Evolutionary conservation across 2,888 invertebrate species (phyloP), one percentile per base, ranked within the genome.

Genomic region (Cecidostiba fungosa): DNA sequence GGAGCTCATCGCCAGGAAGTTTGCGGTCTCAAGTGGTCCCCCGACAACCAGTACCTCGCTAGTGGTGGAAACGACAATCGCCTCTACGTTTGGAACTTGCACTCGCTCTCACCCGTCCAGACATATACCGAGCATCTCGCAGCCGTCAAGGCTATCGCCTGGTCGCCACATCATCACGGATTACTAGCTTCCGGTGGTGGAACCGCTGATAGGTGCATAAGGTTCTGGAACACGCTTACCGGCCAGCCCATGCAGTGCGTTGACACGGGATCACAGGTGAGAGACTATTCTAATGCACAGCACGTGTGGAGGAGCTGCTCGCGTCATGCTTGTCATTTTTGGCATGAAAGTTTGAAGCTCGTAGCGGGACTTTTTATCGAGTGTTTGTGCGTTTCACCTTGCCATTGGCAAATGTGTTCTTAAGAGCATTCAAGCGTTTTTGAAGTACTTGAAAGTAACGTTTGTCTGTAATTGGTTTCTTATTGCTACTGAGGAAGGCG

Each of bases 111-210:
- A 3, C 99, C 99, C 0, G 97, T 99, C 81, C 99, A 99, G 94
- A 98, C 98, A 3, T 99, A 99, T 94, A 97, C 98, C 0, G 97
- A 99, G 89, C 99, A 99, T 94, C 95, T 98, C 93, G 99, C 99
- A 0, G 99, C 99, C 0, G 99, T 99, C 14, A 99, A 99, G 94
- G 99, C 99, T 0, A 98, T 99, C 89, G 99, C 99, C 32, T 99
- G 99, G 99, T 99, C 99, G 1, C 99, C 99, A 0, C 99, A 99
- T 94, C 99, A 99, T 94, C 99, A 99, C 94, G 99, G 99, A 0
- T 94, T 99, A 78, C 94, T 99, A 87, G 99, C 99, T 0, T 98
- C 98, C 62, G 99, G 99, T 72, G 99, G 99, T n/a, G 99, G 99
- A n/a, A 99, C 99, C 0, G 99, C 99, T 0, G 99, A 99, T 94